These are phyloP conservation scores for Micromussa lordhowensis DNA, from an alignment of 92 coral and sea anemone species.

Conservation along the genomic window DNA sequence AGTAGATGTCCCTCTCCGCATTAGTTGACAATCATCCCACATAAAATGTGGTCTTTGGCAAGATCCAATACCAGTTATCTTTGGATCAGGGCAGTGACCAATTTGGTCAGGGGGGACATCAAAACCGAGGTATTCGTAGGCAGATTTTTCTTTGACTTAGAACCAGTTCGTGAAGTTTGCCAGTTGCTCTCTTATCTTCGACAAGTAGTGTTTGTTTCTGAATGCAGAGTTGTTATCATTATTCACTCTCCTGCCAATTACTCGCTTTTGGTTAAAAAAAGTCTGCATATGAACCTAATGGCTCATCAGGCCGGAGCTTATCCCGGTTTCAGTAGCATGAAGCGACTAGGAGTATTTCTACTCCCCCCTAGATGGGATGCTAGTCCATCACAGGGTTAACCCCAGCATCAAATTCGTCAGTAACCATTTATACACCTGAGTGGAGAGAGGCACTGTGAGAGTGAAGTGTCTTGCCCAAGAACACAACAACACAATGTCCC, in stretches of 20 bases:
- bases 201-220: slow-evolving; percentile 41
- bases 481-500: no score
- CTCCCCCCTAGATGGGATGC: no score
- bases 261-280: slow-evolving; percentile 26
- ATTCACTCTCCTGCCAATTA: slow-evolving; percentile 41
- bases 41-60: slow-evolving; percentile 50
- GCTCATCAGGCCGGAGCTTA: slow-evolving; percentile 21
- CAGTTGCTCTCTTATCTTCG: slow-evolving; percentile 20
- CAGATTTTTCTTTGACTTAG: slow-evolving; percentile 11
- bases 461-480: no score
- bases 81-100: slow-evolving; percentile 34
- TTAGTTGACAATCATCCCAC: slow-evolving; percentile 58
- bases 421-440: no score
- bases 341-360: no score
- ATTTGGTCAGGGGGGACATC: not conserved
- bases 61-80: no score
- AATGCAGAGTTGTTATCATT: not conserved
- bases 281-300: not conserved
- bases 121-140: slow-evolving; percentile 59
- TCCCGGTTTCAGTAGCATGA: no score
- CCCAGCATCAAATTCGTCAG: no score
- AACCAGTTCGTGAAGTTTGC: slow-evolving; percentile 27
- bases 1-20: slow-evolving; percentile 34
- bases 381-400: no score
- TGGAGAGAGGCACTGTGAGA: no score